Conservation (phyloP, 2,797 vertebrate genomes). For the Cirrhinus molitorella region DNA sequence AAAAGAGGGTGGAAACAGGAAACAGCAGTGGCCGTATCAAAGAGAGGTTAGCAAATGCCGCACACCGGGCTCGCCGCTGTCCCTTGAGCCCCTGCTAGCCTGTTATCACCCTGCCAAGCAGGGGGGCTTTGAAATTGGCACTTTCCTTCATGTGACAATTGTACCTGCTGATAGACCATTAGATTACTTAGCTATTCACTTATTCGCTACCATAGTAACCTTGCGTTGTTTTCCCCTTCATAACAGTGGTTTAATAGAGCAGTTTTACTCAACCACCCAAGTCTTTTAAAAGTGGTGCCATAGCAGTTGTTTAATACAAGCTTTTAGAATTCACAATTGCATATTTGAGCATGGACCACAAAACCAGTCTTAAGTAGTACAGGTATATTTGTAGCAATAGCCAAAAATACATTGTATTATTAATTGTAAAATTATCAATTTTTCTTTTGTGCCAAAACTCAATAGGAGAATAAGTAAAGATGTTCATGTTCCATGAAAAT, state of each 20-base stretch:
- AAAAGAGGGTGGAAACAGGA: slow-evolving; percentile 43
- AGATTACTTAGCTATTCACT: slow-evolving; percentile 69
- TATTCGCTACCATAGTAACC: slow-evolving; percentile 56
- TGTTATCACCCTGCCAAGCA: slow-evolving; percentile 70
- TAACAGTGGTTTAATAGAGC: slow-evolving; percentile 53
- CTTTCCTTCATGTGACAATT: slow-evolving; percentile 74
- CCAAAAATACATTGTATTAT: too few relatives aligned
- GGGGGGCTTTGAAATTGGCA: slow-evolving; percentile 74
- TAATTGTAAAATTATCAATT: too few relatives aligned
- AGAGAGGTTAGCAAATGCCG: slow-evolving; percentile 61
- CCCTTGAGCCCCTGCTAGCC: slow-evolving; percentile 64
- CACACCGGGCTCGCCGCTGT: slow-evolving; percentile 52
- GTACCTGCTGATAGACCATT: slow-evolving; percentile 72
- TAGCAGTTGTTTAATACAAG: slow-evolving; percentile 36
- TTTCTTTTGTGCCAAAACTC: too few relatives aligned
- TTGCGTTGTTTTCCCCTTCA: slow-evolving; percentile 55
- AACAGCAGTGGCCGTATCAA: slow-evolving; percentile 59
- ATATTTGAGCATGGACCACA: not conserved
- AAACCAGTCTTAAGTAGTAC: too few relatives aligned
- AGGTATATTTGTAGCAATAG: too few relatives aligned
- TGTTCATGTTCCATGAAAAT: too few relatives aligned
- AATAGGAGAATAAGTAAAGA: too few relatives aligned
- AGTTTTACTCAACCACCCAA: slow-evolving; percentile 32
- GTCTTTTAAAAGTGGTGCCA: slow-evolving; percentile 32
- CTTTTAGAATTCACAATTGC: not conserved